These are phyloP conservation scores for Aegotheles bennettii DNA, from an alignment of 2,113 vertebrate species.

Conservation along the genomic window DNA sequence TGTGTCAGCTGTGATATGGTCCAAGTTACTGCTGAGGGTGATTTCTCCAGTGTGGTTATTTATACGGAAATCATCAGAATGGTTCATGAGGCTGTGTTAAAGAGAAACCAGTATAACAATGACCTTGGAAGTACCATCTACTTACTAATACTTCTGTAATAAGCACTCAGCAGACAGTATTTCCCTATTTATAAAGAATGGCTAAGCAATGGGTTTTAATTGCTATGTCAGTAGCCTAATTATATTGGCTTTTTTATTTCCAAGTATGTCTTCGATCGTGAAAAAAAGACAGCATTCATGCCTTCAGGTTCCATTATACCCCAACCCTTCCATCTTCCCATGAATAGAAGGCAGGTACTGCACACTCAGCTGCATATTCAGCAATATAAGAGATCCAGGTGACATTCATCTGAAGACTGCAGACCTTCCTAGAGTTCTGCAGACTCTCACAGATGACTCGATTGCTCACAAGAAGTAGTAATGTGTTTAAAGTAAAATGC, in stretches of 20 bases:
- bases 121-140: background rate
- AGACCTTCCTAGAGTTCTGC: background rate
- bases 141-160: background rate
- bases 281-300: background rate
- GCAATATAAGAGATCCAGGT: background rate
- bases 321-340: background rate
- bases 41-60: conserved; percentile 71
- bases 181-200: background rate
- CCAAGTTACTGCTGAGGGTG: conserved; percentile 61
- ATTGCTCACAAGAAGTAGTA: background rate
- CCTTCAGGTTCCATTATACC: background rate
- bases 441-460: background rate
- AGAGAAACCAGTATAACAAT: background rate
- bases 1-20: conserved; percentile 57
- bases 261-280: background rate
- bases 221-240: background rate
- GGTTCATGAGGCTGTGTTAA: conserved; percentile 62
- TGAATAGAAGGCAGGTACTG: background rate
- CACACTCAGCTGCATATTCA: background rate
- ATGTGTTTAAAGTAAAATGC: background rate
- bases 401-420: background rate
- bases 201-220: background rate
- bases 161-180: background rate
- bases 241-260: background rate
- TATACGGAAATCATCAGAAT: conserved; percentile 64